A percentile compares a stretch with the other conserved stretches of the same genome.
phyloP scores from a whole-genome alignment of 2,113 vertebrate species.

The Leiothrix lutea region DNA sequence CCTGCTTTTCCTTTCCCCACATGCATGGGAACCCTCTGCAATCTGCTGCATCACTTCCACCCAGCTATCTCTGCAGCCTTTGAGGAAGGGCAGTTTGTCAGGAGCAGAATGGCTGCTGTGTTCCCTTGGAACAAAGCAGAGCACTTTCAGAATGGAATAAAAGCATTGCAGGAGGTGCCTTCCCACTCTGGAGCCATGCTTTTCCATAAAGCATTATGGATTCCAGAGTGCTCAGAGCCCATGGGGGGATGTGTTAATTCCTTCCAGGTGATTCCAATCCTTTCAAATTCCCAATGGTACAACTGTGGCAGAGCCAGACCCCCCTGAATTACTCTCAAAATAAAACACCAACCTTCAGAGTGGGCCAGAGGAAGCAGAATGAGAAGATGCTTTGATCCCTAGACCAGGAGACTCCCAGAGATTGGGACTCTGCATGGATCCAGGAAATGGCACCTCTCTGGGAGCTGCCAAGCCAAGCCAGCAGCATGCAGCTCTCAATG shows the following conservation, averaged over 20 bases:
- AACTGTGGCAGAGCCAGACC: background rate
- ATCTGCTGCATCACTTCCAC: background rate
- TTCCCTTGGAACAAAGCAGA: background rate
- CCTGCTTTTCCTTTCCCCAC: background rate
- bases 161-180: background rate
- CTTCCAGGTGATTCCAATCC: background rate
- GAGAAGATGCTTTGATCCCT: background rate
- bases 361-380: background rate
- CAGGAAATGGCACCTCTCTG: background rate
- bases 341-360: background rate
- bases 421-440: background rate
- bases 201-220: background rate
- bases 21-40: background rate
- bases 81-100: background rate
- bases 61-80: background rate
- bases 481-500: background rate
- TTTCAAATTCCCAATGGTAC: background rate
- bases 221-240: background rate
- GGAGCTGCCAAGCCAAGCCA: background rate
- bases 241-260: background rate
- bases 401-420: background rate
- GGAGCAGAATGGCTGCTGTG: background rate
- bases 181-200: background rate
- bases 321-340: background rate
- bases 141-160: background rate